phyloP scores from a whole-genome alignment of 2,797 vertebrate species.

The Phrynocephalus vlangalii region DNA sequence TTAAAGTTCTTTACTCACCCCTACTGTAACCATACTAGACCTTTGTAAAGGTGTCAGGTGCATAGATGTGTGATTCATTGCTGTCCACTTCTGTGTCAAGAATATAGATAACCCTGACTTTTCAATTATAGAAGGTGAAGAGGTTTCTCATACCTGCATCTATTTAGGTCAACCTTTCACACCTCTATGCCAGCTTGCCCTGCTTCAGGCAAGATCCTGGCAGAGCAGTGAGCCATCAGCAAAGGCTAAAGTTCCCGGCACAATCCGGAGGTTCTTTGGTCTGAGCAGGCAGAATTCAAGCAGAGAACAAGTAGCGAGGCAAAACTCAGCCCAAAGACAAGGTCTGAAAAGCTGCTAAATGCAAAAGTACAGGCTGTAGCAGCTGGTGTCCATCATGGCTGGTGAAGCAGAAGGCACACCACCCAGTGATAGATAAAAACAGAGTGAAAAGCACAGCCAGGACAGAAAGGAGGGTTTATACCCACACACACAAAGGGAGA shows the following conservation, averaged over 20 bases:
- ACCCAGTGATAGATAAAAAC: no score
- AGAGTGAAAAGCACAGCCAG: no score
- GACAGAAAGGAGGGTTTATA: no score
- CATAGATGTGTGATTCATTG: conserved; percentile 48
- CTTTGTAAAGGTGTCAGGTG: conserved; percentile 61
- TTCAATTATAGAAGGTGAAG: conserved; percentile 11
- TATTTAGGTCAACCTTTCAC: conserved; percentile 38
- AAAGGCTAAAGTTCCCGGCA: background rate
- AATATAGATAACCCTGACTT: conserved; percentile 65
- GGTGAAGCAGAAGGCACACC: no score
- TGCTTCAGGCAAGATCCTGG: background rate
- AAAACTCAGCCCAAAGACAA: background rate
- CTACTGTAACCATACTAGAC: conserved; percentile 57
- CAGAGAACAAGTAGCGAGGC: background rate
- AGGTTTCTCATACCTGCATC: conserved; percentile 59
- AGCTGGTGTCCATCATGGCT: no score
- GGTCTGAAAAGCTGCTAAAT: background rate
- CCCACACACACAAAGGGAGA: no score
- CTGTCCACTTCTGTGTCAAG: conserved; percentile 48
- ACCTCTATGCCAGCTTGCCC: background rate
- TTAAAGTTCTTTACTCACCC: conserved; percentile 39
- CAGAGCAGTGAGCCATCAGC: background rate
- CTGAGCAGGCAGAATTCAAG: background rate
- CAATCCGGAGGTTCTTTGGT: background rate
- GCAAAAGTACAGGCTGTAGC: background rate